Evolutionary conservation across 2,113 vertebrate genomes (phyloP).

Genomic region (Strix uralensis): DNA sequence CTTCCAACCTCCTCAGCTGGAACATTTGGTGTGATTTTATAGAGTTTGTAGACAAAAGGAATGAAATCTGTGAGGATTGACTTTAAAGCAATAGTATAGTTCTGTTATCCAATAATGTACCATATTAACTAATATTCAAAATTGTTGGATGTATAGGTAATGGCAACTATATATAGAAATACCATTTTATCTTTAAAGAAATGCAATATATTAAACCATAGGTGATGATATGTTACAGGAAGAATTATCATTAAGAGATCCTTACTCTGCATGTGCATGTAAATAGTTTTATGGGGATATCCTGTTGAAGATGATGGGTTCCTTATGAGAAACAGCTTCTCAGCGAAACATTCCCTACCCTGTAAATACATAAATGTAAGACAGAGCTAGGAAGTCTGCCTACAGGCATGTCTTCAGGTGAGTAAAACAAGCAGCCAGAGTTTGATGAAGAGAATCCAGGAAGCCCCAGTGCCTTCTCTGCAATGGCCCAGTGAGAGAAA

Average conservation of each 20-base stretch:
- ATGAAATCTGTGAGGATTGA: neutral
- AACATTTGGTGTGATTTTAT: neutral
- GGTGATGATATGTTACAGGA: neutral
- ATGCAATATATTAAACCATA: neutral
- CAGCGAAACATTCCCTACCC: neutral
- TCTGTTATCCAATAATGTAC: neutral
- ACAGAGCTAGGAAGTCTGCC: neutral
- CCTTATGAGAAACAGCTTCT: slow-evolving; percentile 10
- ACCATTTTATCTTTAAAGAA: neutral
- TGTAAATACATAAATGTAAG: neutral
- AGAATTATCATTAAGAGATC: neutral
- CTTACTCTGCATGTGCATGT: neutral
- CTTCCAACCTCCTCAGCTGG: neutral
- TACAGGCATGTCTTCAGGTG: slow-evolving; percentile 10
- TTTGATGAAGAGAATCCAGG: neutral
- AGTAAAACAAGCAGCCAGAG: neutral
- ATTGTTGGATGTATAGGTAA: neutral
- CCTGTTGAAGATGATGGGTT: neutral
- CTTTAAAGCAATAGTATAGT: neutral
- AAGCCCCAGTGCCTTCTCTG: neutral
- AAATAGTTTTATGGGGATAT: neutral
- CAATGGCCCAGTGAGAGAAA: neutral
- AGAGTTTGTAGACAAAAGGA: neutral
- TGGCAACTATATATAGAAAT: neutral
- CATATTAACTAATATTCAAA: neutral